These are phyloP conservation scores for Chalcis sispes DNA, from an alignment of 2,888 invertebrate species.

Conservation along the genomic window DNA sequence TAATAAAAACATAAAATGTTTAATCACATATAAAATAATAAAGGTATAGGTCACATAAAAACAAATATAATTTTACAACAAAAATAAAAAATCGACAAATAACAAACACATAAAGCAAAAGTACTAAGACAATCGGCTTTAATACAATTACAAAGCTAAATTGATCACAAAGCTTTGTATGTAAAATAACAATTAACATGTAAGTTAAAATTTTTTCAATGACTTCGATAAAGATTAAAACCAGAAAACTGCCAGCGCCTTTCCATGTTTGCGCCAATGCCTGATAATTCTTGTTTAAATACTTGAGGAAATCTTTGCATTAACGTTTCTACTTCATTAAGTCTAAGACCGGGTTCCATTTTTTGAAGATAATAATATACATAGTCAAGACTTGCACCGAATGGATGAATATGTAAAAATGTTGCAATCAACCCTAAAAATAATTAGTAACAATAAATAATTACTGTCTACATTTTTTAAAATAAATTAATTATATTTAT, in stretches of 20 bases:
- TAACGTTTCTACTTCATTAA: constrained; percentile 86
- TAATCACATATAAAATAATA: constrained; percentile 27
- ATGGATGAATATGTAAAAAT: constrained; percentile 94
- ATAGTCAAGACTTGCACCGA: constrained; percentile 93
- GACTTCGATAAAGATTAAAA: constrained; percentile 76
- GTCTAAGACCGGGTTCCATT: constrained; percentile 83
- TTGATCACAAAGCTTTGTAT: constrained; percentile 53
- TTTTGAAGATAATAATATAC: constrained; percentile 94
- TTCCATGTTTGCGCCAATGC: constrained; percentile 91
- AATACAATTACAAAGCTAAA: constrained; percentile 52
- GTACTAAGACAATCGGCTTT: constrained; percentile 46
- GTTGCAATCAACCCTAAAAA: constrained; percentile 86
- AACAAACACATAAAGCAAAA: constrained; percentile 34
- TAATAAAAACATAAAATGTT: constrained; percentile 35
- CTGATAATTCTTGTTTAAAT: constrained; percentile 87
- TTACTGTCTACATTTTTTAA: background rate
- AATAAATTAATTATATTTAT: background rate
- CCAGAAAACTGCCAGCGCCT: constrained; percentile 92
- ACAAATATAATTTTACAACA: constrained; percentile 38
- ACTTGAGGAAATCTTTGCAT: constrained; percentile 88
- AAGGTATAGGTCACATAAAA: constrained; percentile 26
- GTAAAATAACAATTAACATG: constrained; percentile 49
- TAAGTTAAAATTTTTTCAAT: constrained; percentile 58
- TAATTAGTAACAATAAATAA: constrained; percentile 37
- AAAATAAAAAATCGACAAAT: constrained; percentile 30